Base-by-base conservation (phyloP, 2,113 vertebrate genomes). In the Morone saxatilis region DNA sequence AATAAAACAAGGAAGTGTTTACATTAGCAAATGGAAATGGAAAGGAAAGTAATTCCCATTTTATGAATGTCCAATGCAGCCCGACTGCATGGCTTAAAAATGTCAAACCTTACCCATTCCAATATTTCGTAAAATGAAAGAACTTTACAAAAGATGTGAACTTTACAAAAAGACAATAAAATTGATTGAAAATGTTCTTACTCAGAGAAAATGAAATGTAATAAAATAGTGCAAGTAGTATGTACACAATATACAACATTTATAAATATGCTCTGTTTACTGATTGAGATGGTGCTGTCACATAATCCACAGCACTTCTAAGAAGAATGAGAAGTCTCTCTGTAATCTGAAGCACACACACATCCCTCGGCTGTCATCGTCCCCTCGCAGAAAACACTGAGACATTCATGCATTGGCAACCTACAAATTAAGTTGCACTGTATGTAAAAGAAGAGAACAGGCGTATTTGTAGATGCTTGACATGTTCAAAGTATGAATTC, bases 401-500 rank as follows among this genome's bases (percentile, higher is more conserved):
- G 40, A 83, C 50, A 63, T 73, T 47, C 41, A 38, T 19, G 13
- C 60, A 25, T 31, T 74, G 43, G 47, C 59, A 66, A 73, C 67
- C 48, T 67, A 4, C 0, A 13, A 54, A 8, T 66, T 25, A 31
- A 47, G 48, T 53, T 69, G 60, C 71, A 40, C 31, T 50, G 12
- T 50, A 51, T 56, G 69, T 54, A 7, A 77, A 72, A 43, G 1
- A 51, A 45, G 20, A 59, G 47, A 57, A 68, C 3, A 19, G 41
- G 25, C 6, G 0, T n/a, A 45, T 22, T n/a, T 45, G 45, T 62
- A 25, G 45, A 78, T 40, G 41, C 4, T 54, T 61, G 17, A 40
- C 1, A 10, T 66, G 31, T 60, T 94, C 92, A 97, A 56, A 98
- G 94, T 78, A 96, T 95, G 81, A 95, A 96, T 86, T 97, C 97